phyloP scores from a whole-genome alignment of 2,113 vertebrate genomes.

The Acrocephalus arundinaceus region DNA sequence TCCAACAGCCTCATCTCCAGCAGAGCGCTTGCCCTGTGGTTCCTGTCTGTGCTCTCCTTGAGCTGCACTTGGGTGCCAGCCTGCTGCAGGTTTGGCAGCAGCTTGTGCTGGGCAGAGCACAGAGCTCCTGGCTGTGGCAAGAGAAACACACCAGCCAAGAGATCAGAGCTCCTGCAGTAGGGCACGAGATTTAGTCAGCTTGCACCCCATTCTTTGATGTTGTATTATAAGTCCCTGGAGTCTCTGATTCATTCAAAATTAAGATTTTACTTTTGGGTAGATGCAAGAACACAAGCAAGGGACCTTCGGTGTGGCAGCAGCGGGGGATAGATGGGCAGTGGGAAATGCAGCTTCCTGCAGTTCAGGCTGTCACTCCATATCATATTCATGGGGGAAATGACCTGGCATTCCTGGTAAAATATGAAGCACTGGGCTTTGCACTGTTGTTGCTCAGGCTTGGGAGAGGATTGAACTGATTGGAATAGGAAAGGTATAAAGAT shows the following conservation, averaged over 20 bases:
- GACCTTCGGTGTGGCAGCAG: background rate
- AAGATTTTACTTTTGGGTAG: background rate
- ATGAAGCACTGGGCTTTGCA: background rate
- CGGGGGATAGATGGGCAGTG: background rate
- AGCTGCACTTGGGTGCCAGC: background rate
- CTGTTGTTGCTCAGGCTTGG: background rate
- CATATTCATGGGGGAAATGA: background rate
- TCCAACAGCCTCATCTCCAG: background rate
- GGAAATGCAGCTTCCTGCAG: background rate
- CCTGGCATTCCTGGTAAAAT: background rate
- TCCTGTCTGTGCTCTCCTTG: background rate
- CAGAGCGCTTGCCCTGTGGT: background rate
- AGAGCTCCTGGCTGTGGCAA: background rate
- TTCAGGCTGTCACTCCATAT: background rate
- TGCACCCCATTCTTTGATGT: background rate
- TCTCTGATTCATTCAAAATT: background rate
- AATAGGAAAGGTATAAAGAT: background rate
- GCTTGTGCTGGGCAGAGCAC: background rate
- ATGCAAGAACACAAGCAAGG: background rate
- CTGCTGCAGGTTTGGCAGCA: background rate
- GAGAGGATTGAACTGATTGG: background rate
- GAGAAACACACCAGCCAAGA: background rate
- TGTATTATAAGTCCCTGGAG: background rate
- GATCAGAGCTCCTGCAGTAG: background rate
- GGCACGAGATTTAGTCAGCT: background rate